Evolutionary conservation across 2,797 vertebrate genomes (phyloP).

Genomic region (Muscicapa comitata): DNA sequence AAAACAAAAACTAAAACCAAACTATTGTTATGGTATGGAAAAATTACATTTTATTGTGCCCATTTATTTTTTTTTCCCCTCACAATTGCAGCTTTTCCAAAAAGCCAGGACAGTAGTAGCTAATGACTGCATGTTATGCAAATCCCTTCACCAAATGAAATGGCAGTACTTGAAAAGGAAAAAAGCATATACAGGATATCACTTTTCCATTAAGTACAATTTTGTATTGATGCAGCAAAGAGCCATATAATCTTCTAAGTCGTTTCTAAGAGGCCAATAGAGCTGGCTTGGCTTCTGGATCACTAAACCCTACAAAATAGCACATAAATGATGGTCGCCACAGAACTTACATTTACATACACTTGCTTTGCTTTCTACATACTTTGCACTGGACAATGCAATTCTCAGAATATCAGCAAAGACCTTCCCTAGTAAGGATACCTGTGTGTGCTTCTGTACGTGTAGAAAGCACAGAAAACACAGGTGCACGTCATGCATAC

Average conservation of each 20-base stretch:
- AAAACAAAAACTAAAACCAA: neutral
- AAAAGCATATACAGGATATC: neutral
- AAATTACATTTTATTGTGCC: neutral
- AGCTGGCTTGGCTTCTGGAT: neutral
- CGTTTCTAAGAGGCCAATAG: neutral
- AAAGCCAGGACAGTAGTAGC: neutral
- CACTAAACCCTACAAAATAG: neutral
- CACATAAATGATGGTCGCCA: neutral
- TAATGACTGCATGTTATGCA: neutral
- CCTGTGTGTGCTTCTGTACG: neutral
- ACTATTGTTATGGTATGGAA: neutral
- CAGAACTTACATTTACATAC: neutral
- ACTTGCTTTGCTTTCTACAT: neutral
- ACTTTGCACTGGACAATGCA: neutral
- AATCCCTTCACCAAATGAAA: neutral
- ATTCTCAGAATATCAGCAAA: neutral
- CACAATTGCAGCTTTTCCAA: neutral
- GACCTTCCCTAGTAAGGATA: neutral
- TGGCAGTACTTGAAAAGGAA: neutral
- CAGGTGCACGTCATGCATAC: accelerated
- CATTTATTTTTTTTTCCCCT: neutral
- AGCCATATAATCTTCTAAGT: neutral
- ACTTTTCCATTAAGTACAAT: neutral
- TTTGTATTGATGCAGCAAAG: neutral
- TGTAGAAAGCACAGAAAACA: neutral